These are phyloP conservation scores for Adoxophyes honmai DNA, from an alignment of 1,140 invertebrate species.

Conservation along the genomic window DNA sequence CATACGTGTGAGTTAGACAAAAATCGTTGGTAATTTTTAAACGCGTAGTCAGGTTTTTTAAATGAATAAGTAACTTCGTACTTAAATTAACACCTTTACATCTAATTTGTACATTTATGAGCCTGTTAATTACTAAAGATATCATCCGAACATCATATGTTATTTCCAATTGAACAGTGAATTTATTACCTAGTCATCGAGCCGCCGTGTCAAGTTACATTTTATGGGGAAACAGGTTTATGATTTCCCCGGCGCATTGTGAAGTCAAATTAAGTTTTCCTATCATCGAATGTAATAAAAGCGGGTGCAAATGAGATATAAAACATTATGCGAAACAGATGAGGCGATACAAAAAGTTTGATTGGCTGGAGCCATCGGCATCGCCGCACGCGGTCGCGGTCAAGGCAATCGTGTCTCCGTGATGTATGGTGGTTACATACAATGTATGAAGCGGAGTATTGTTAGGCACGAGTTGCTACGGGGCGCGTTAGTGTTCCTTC, in stretches of 20 bases:
- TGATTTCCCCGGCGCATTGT: neutral
- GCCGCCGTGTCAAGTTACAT: neutral
- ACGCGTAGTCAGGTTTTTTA: too few relatives aligned
- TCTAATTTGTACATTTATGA: too few relatives aligned
- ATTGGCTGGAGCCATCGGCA: neutral
- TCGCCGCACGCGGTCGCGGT: neutral
- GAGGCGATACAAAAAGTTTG: conserved; percentile 11
- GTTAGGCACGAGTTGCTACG: neutral
- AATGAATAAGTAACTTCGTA: too few relatives aligned
- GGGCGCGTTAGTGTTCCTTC: neutral
- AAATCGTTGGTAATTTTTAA: too few relatives aligned
- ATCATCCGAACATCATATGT: too few relatives aligned
- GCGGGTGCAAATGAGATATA: conserved; percentile 2
- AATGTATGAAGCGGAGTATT: conserved; percentile 2
- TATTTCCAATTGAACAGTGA: neutral
- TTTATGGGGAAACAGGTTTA: neutral
- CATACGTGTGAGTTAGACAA: too few relatives aligned
- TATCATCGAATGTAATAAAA: neutral
- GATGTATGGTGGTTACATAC: conserved; percentile 3
- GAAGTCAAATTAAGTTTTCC: neutral
- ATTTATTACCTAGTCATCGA: neutral
- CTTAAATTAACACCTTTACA: too few relatives aligned
- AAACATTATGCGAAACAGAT: conserved; percentile 9
- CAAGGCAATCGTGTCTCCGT: conserved; percentile 3
- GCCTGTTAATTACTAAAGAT: too few relatives aligned